These are phyloP conservation scores for Oncorhynchus keta DNA, from an alignment of 2,113 vertebrate genomes.

Conservation along the genomic window DNA sequence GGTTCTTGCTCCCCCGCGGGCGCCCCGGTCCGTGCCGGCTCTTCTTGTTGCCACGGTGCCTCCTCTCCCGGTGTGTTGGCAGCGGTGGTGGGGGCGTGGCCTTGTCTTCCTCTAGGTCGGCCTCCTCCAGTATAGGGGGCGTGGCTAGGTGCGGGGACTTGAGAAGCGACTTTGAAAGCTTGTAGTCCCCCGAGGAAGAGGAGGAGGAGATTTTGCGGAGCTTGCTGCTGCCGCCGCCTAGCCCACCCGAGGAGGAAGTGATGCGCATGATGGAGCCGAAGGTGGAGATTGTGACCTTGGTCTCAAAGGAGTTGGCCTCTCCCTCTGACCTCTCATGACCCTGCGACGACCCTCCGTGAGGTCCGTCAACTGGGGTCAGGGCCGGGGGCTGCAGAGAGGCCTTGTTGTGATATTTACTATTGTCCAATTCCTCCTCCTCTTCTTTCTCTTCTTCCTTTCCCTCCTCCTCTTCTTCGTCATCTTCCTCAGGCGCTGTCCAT, in stretches of 20 bases:
- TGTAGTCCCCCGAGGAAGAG: conserved; percentile 81
- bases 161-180: conserved; percentile 69
- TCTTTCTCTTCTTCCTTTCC: conserved; percentile 46
- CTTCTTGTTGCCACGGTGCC: conserved; percentile 89
- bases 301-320: conserved; percentile 79
- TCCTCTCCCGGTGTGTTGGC: conserved; percentile 78
- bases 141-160: conserved; percentile 76
- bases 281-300: conserved; percentile 90
- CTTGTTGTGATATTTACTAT: conserved; percentile 81
- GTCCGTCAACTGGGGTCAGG: conserved; percentile 69
- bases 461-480: conserved; percentile 41
- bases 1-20: conserved; percentile 85
- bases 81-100: conserved; percentile 65
- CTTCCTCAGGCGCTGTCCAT: conserved; percentile 38
- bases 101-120: conserved; percentile 53
- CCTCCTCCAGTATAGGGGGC: conserved; percentile 63
- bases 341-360: conserved; percentile 46
- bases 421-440: conserved; percentile 75
- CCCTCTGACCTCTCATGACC: conserved; percentile 69
- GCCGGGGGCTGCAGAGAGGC: conserved; percentile 61
- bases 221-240: conserved; percentile 70
- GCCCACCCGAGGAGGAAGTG: conserved; percentile 79
- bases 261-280: conserved; percentile 95
- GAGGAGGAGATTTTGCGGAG: conserved; percentile 70
- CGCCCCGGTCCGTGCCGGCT: conserved; percentile 89